Evolutionary conservation across 1,140 invertebrate species (phyloP).

Genomic region (Drosophila quadrilineata): DNA sequence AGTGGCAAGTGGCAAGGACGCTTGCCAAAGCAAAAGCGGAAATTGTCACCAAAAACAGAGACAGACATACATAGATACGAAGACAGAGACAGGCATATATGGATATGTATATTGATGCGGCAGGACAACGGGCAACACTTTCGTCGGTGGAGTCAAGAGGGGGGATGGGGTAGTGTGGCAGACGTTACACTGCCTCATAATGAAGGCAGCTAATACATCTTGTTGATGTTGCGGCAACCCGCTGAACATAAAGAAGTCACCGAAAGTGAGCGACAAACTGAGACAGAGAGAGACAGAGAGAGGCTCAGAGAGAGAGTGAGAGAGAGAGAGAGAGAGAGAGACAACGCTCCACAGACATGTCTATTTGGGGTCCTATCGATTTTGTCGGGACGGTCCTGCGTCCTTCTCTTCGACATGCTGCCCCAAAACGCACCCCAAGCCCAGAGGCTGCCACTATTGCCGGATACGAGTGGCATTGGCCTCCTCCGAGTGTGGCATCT

Average conservation of each 20-base stretch:
- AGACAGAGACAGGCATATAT: slow-evolving; percentile 3
- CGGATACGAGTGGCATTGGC: slow-evolving; percentile 13
- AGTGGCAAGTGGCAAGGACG: slow-evolving; percentile 57
- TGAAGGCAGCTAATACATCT: slow-evolving; percentile 72
- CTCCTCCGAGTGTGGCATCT: neutral
- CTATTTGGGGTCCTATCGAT: slow-evolving; percentile 65
- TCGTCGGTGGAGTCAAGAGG: neutral
- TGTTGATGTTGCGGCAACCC: slow-evolving; percentile 46
- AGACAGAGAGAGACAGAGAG: slow-evolving; percentile 6
- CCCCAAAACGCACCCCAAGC: neutral
- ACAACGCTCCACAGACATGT: slow-evolving; percentile 63
- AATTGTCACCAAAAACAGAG: slow-evolving; percentile 52
- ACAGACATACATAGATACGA: slow-evolving; percentile 6
- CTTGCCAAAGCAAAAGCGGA: slow-evolving; percentile 37
- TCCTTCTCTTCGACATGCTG: too few species aligned
- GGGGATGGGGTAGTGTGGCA: neutral
- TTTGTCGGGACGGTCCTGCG: slow-evolving; percentile 43
- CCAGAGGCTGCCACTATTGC: slow-evolving; percentile 5
- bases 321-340: slow-evolving; percentile 5
- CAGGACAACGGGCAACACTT: slow-evolving; percentile 33
- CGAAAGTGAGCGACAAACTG: too few species aligned
- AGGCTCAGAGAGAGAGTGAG: neutral
- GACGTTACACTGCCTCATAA: slow-evolving; percentile 42
- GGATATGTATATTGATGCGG: slow-evolving; percentile 17
- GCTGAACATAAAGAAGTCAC: slow-evolving; percentile 31